phyloP scores from a whole-genome alignment of 2,797 vertebrate species.

The Poecilia gillii region DNA sequence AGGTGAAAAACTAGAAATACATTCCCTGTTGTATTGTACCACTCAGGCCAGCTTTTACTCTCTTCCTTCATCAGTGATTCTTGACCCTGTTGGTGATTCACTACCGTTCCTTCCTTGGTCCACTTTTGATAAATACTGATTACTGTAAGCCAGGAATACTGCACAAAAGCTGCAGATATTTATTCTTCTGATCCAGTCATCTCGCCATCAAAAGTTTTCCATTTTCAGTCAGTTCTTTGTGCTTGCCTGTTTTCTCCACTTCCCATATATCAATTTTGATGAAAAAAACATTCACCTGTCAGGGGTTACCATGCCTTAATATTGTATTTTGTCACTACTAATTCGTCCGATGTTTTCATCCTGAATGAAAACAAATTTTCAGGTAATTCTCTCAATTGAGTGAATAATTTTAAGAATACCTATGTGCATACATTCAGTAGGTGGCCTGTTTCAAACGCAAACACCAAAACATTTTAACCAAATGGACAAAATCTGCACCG shows the following conservation, averaged over 20 bases:
- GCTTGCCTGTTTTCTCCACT: background rate
- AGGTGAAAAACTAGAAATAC: slow-evolving; percentile 2
- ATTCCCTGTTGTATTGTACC: background rate
- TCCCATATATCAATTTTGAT: background rate
- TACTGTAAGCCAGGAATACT: background rate
- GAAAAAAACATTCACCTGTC: background rate
- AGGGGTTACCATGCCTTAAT: background rate
- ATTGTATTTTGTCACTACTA: background rate
- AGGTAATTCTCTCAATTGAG: background rate
- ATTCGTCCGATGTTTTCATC: background rate
- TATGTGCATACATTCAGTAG: background rate
- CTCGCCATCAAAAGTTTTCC: background rate
- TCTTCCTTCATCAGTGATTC: background rate
- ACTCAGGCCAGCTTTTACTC: background rate
- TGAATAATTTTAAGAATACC: background rate
- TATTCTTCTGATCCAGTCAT: background rate
- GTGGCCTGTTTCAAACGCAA: background rate
- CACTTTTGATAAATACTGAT: background rate
- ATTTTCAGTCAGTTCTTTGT: background rate
- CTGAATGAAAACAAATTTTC: background rate
- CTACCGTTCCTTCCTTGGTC: background rate
- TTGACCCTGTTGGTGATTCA: background rate
- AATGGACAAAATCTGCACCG: background rate
- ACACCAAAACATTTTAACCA: background rate
- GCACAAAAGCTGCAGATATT: background rate